phyloP scores from a whole-genome alignment of 2,797 vertebrate species.

The Melanotaenia boesemani region DNA sequence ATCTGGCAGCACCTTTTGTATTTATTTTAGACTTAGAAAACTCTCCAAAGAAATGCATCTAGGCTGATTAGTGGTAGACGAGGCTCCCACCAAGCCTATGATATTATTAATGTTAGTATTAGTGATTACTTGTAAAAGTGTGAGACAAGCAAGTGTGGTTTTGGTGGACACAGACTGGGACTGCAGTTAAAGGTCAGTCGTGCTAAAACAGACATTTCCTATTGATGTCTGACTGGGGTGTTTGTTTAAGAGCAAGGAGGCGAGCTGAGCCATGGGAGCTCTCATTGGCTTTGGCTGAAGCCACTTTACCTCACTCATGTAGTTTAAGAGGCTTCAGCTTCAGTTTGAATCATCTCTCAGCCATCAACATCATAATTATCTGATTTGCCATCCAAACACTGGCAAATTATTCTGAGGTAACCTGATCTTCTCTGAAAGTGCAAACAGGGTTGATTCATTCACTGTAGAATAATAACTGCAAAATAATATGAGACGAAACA shows the following conservation, averaged over 20 bases:
- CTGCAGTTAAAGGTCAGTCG: slow-evolving; percentile 71
- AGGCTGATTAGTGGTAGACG: slow-evolving; percentile 40
- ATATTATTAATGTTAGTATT: slow-evolving; percentile 63
- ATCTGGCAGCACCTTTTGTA: slow-evolving; percentile 53
- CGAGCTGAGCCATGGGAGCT: slow-evolving; percentile 57
- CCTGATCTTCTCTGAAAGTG: slow-evolving; percentile 47
- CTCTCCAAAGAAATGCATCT: slow-evolving; percentile 44
- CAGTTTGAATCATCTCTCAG: slow-evolving; percentile 70
- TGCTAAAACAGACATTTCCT: slow-evolving; percentile 73
- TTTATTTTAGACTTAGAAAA: slow-evolving; percentile 64
- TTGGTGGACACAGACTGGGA: slow-evolving; percentile 60
- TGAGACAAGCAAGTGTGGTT: slow-evolving; percentile 59
- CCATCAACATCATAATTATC: slow-evolving; percentile 71
- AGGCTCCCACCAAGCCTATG: slow-evolving; percentile 71
- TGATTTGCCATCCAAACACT: slow-evolving; percentile 65
- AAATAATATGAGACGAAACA: background rate
- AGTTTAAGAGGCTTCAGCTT: slow-evolving; percentile 69
- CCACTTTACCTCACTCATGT: slow-evolving; percentile 75
- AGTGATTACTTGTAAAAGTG: slow-evolving; percentile 71
- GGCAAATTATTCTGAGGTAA: slow-evolving; percentile 72
- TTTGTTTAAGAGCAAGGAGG: slow-evolving; percentile 75
- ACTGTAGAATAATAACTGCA: slow-evolving; percentile 38
- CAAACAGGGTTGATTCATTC: slow-evolving; percentile 33
- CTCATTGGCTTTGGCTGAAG: slow-evolving; percentile 63
- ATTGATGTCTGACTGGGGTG: slow-evolving; percentile 70